Percentiles rank a stretch among this genome's conserved stretches.
phyloP scores from a whole-genome alignment of 2,113 vertebrate species.

The Pampusana beccarii region DNA sequence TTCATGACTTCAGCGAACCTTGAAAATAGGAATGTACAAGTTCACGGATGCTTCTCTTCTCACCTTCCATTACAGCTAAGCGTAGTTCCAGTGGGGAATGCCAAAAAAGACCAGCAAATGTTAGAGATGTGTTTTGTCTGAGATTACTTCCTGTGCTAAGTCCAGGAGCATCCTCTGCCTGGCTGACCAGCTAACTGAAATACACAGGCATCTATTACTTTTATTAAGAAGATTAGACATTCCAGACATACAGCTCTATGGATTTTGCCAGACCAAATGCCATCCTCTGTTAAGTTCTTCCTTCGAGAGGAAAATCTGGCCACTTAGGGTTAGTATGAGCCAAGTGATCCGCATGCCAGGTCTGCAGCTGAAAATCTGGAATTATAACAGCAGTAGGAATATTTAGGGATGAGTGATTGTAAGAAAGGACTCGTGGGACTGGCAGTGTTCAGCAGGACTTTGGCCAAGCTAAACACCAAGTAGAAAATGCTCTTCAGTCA shows the following conservation, averaged over 20 bases:
- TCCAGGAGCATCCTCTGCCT: neutral
- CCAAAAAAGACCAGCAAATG: neutral
- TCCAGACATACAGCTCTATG: neutral
- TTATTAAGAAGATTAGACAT: neutral
- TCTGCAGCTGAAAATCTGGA: slow-evolving; percentile 60
- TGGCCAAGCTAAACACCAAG: slow-evolving; percentile 70
- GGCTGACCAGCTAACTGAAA: neutral
- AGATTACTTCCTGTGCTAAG: slow-evolving; percentile 6
- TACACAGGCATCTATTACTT: neutral
- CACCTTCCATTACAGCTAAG: neutral
- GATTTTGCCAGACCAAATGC: slow-evolving; percentile 47
- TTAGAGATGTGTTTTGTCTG: slow-evolving; percentile 11
- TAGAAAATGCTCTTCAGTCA: slow-evolving; percentile 56
- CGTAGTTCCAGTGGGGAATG: neutral
- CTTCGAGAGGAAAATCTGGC: slow-evolving; percentile 48
- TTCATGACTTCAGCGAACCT: neutral
- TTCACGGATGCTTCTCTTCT: neutral
- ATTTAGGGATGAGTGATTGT: slow-evolving; percentile 54
- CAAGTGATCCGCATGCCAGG: slow-evolving; percentile 38
- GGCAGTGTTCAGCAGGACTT: neutral
- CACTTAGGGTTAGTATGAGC: neutral
- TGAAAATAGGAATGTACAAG: neutral
- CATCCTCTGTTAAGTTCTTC: slow-evolving; percentile 28
- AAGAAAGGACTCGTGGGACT: slow-evolving; percentile 48
- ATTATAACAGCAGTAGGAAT: slow-evolving; percentile 40